Evolutionary conservation across 1,140 invertebrate genomes (phyloP).

Genomic region (Adoxophyes honmai): DNA sequence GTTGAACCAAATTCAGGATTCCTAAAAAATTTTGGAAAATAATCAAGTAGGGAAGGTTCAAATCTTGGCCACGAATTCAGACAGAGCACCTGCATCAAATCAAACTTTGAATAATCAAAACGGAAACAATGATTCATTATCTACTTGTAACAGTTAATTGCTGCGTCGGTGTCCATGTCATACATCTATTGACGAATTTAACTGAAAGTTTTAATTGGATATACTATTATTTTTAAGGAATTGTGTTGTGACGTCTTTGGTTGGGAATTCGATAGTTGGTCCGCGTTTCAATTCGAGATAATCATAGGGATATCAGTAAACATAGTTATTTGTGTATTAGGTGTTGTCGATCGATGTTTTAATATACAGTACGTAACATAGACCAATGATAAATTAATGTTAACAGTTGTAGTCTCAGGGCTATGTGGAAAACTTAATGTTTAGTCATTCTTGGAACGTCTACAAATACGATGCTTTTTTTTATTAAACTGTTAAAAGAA

Average conservation of each 20-base stretch:
- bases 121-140: too few relatives aligned
- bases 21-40: too few relatives aligned
- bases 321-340: conserved; percentile 34
- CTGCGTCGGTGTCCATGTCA: not conserved
- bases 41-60: too few relatives aligned
- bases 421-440: conserved; percentile 2
- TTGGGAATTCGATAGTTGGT: not conserved
- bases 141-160: too few relatives aligned
- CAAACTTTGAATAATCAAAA: too few relatives aligned
- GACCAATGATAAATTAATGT: conserved; percentile 13
- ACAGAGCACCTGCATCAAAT: too few relatives aligned
- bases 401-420: not conserved
- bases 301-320: conserved; percentile 24
- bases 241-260: conserved; percentile 13
- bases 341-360: conserved; percentile 48
- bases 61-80: too few relatives aligned
- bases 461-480: too few relatives aligned
- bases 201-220: conserved; percentile 10
- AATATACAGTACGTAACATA: conserved; percentile 24
- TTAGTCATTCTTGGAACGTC: too few relatives aligned
- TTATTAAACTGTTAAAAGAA: too few relatives aligned
- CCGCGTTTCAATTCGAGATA: not conserved
- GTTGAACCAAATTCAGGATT: too few relatives aligned
- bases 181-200: conserved; percentile 14
- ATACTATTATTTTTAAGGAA: conserved; percentile 2